These are phyloP conservation scores for Stercorarius parasiticus DNA, from an alignment of 2,113 vertebrate species.

Conservation along the genomic window DNA sequence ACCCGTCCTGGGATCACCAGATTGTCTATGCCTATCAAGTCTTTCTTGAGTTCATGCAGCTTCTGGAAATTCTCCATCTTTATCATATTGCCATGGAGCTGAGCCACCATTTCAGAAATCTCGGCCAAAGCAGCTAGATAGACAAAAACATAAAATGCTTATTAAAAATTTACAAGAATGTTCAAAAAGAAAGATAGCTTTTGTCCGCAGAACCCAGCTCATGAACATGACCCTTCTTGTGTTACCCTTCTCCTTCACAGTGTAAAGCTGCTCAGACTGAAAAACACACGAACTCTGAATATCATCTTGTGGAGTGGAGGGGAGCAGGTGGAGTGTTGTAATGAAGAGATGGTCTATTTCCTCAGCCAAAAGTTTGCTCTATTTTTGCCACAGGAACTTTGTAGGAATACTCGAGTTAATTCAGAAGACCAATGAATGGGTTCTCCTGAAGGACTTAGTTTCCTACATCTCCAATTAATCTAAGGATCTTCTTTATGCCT, in stretches of 20 bases:
- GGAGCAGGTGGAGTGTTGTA: background rate
- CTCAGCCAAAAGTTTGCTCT: background rate
- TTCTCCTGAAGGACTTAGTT: background rate
- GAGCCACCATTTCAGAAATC: constrained; percentile 91
- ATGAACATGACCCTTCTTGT: background rate
- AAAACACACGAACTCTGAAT: background rate
- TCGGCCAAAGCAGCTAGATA: constrained; percentile 89
- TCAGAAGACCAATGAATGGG: background rate
- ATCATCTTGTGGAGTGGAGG: background rate
- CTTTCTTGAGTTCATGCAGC: constrained; percentile 94
- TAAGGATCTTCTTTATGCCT: background rate
- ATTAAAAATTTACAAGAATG: background rate
- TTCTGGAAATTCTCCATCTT: constrained; percentile 99
- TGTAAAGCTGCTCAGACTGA: background rate
- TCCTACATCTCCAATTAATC: background rate
- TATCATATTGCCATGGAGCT: constrained; percentile 87
- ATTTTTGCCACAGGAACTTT: background rate
- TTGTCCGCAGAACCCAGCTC: background rate
- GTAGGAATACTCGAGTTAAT: background rate
- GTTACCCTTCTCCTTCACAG: background rate
- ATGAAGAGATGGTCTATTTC: background rate
- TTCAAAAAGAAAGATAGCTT: background rate
- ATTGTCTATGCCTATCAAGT: constrained; percentile 91
- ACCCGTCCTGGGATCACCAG: constrained; percentile 89
- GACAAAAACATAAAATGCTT: background rate